phyloP scores from a whole-genome alignment of 1,140 invertebrate genomes.

The Trichonephila clavata region DNA sequence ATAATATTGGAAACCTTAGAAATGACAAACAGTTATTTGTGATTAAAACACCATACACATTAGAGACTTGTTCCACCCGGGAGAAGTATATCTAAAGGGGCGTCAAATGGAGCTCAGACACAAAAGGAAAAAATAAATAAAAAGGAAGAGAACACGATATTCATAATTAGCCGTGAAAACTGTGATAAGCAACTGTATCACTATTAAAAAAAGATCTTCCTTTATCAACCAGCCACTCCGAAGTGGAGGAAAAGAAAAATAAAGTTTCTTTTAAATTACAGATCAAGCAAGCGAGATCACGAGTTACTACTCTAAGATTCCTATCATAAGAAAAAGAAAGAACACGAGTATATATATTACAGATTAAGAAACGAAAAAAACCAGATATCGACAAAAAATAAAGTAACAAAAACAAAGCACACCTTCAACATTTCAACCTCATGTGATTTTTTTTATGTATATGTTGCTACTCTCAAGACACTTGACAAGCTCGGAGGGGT shows the following conservation, averaged over 20 bases:
- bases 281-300: background rate
- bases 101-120: background rate
- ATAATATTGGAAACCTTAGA: no score
- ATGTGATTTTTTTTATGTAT: background rate
- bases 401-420: background rate
- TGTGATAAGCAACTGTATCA: conserved; percentile 48
- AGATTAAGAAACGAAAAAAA: background rate
- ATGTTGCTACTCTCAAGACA: background rate
- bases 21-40: no score
- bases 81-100: background rate
- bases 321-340: background rate
- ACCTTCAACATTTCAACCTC: conserved; percentile 33
- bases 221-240: conserved; percentile 1
- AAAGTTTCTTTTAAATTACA: conserved; percentile 52
- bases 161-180: conserved; percentile 61
- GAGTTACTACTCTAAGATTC: conserved; percentile 1
- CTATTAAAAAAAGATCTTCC: background rate
- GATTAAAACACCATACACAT: background rate
- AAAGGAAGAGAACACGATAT: background rate
- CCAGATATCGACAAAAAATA: background rate
- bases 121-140: background rate
- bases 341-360: conserved; percentile 62
- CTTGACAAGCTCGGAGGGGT: background rate
- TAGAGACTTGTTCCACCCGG: background rate
- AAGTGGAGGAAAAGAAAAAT: no score